Evolutionary conservation across 2,888 invertebrate species (phyloP).

Genomic region (Diarsia mendica): DNA sequence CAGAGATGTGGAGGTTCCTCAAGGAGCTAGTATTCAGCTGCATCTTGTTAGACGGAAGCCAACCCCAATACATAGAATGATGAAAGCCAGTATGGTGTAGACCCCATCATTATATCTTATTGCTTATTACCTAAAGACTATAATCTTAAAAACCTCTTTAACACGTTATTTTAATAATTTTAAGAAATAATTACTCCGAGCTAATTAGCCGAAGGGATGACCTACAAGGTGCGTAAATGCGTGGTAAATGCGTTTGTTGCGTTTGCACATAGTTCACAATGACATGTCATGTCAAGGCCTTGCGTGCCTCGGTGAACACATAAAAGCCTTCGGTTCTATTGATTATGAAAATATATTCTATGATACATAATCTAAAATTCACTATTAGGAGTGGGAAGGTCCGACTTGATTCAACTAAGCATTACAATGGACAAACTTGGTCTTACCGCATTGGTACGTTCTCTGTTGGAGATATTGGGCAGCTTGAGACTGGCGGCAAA

Average conservation of each 20-base stretch:
- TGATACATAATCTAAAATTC: neutral
- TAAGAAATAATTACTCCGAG: neutral
- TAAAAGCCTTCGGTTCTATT: neutral
- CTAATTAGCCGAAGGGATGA: neutral
- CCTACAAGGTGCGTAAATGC: too few relatives aligned
- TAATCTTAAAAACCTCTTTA: neutral
- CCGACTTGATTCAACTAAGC: neutral
- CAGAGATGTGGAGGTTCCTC: neutral
- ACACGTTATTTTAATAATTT: neutral
- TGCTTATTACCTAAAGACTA: too few relatives aligned
- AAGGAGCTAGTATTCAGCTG: neutral
- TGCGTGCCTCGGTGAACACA: neutral
- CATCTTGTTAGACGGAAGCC: neutral
- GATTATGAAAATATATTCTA: neutral
- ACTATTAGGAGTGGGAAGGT: neutral
- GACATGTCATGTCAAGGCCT: neutral
- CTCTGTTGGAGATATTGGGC: conserved; percentile 73
- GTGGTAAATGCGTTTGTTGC: too few relatives aligned
- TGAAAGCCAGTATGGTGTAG: neutral
- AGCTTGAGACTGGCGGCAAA: conserved; percentile 96
- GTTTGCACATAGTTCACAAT: neutral
- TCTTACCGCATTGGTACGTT: conserved; percentile 77
- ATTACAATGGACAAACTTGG: neutral
- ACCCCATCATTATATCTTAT: too few relatives aligned
- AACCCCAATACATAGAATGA: neutral